Conservation (phyloP, 2,888 invertebrate genomes). For the Cantharis lateralis region DNA sequence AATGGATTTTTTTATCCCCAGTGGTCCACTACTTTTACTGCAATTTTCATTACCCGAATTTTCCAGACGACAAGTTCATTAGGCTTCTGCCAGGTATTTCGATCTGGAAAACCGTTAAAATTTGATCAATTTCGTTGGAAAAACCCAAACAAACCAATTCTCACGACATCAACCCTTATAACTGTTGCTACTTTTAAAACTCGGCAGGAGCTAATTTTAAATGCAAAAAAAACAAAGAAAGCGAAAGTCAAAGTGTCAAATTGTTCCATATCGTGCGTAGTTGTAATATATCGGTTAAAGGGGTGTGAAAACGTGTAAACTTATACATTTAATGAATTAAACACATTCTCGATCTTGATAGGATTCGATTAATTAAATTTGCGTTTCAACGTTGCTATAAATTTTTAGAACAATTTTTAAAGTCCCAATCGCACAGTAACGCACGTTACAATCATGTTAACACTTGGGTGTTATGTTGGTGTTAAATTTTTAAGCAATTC, state of each 20-base stretch:
- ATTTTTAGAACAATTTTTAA: background rate
- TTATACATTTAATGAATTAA: conserved; percentile 14
- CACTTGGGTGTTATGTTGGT: background rate
- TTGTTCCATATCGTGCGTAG: conserved; percentile 28
- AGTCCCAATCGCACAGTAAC: background rate
- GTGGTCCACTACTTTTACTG: background rate
- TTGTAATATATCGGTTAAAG: conserved; percentile 21
- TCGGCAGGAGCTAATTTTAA: background rate
- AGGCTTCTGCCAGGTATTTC: background rate
- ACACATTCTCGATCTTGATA: conserved; percentile 16
- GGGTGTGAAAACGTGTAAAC: conserved; percentile 17
- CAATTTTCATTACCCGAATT: background rate
- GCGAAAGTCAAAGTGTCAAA: conserved; percentile 17
- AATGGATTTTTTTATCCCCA: background rate
- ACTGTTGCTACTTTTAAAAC: background rate
- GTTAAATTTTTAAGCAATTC: background rate
- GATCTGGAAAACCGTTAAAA: too few relatives aligned
- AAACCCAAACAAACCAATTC: background rate
- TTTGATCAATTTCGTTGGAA: background rate
- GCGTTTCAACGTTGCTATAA: conserved; percentile 1
- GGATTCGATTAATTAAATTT: conserved; percentile 9
- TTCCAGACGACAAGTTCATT: background rate
- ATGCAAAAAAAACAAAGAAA: background rate
- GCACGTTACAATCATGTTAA: background rate
- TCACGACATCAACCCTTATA: background rate